phyloP scores from a whole-genome alignment of 1,140 invertebrate species.

The Chironomus tepperi region DNA sequence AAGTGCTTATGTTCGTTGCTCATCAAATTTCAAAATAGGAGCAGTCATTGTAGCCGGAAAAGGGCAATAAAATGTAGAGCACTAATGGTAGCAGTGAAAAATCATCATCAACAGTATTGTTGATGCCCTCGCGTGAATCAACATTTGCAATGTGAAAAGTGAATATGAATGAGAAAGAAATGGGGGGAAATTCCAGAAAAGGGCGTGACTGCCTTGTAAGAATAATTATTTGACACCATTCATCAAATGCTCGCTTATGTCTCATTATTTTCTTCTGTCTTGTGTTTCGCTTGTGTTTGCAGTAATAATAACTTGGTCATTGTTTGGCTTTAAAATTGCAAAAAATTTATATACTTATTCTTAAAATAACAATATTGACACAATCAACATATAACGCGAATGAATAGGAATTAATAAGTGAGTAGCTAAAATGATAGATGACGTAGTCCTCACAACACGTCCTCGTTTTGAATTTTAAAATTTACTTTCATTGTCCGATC shows the following conservation, averaged over 20 bases:
- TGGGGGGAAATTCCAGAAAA: background rate
- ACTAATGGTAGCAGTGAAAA: background rate
- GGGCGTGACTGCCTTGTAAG: background rate
- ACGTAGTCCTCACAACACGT: background rate
- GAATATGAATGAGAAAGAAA: background rate
- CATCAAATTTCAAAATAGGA: too few species aligned
- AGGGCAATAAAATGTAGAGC: background rate
- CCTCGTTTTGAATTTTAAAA: background rate
- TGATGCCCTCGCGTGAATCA: background rate
- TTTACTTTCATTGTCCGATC: too few species aligned
- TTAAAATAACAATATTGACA: slow-evolving; percentile 9
- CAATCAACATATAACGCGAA: background rate
- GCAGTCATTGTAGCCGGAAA: background rate
- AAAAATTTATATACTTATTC: background rate
- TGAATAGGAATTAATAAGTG: background rate
- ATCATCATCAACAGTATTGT: background rate
- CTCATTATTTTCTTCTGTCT: background rate
- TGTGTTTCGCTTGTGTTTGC: background rate
- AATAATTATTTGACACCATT: slow-evolving; percentile 6
- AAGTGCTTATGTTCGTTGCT: background rate
- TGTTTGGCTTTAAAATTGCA: background rate
- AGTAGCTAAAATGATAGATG: background rate
- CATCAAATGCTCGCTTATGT: background rate
- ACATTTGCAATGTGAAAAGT: background rate
- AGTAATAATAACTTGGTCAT: slow-evolving; percentile 6